Conservation (phyloP, 2,888 invertebrate genomes). For the Carterocephalus palaemon region DNA sequence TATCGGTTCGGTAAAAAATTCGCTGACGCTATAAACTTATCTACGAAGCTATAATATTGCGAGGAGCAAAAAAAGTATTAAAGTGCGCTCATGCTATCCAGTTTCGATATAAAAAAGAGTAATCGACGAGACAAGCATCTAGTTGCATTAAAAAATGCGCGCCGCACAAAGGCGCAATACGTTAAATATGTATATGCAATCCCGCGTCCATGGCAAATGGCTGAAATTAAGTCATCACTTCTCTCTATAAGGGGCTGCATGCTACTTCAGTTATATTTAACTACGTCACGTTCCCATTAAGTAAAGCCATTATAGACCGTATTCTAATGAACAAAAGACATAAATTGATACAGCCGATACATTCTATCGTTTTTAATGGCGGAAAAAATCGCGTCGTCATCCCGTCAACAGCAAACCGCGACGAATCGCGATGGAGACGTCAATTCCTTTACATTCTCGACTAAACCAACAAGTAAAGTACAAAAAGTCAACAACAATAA, state of each 20-base stretch:
- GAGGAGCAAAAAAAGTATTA: constrained; percentile 18
- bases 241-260: constrained; percentile 58
- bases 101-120: constrained; percentile 28
- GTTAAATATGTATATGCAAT: constrained; percentile 32
- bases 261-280: constrained; percentile 46
- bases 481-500: constrained; percentile 45
- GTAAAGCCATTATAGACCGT: constrained; percentile 14
- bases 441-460: constrained; percentile 67
- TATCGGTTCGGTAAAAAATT: constrained; percentile 15
- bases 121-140: constrained; percentile 32
- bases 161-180: constrained; percentile 27
- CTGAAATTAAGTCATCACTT: constrained; percentile 69
- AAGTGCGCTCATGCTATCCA: constrained; percentile 23
- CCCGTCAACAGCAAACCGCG: constrained; percentile 59
- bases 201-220: constrained; percentile 57
- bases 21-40: constrained; percentile 12
- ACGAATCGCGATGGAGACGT: constrained; percentile 71
- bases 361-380: constrained; percentile 41
- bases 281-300: constrained; percentile 26
- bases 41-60: constrained; percentile 14
- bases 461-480: constrained; percentile 72
- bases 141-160: constrained; percentile 30
- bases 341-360: constrained; percentile 9
- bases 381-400: constrained; percentile 71
- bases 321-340: constrained; percentile 3